A percentile compares a stretch with the other conserved stretches of the same genome.
Evolutionary conservation across 2,113 vertebrate species (phyloP).

Genomic region (Thamnophis sirtalis): DNA sequence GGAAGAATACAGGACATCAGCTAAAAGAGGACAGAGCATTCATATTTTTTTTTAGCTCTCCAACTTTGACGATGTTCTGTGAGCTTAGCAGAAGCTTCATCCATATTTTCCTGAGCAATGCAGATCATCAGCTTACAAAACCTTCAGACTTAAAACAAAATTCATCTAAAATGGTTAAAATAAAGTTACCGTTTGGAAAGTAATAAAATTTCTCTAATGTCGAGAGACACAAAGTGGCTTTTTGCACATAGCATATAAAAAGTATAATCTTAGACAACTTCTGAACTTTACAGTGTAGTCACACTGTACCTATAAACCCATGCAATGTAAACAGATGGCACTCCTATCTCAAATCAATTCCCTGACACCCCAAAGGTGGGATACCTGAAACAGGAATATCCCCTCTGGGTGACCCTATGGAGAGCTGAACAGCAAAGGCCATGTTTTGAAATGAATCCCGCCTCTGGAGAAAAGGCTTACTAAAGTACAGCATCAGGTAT

Average conservation of each 20-base stretch:
- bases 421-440: neutral
- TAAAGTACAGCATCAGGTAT: neutral
- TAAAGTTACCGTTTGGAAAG: neutral
- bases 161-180: neutral
- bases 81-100: neutral
- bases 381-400: neutral
- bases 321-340: neutral
- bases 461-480: neutral
- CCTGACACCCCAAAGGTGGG: neutral
- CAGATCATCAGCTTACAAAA: neutral
- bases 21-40: neutral
- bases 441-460: slow-evolving; percentile 18
- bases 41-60: neutral
- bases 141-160: neutral
- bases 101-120: neutral
- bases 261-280: neutral
- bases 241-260: neutral
- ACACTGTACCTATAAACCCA: fast-evolving
- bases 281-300: neutral
- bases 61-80: neutral
- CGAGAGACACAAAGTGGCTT: neutral
- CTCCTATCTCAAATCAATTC: neutral
- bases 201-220: neutral
- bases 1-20: neutral
- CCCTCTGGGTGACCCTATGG: neutral